Evolutionary conservation across 2,888 invertebrate genomes (phyloP), one percentile per base, ranked within the genome.

Genomic region (Euplexia lucipara): DNA sequence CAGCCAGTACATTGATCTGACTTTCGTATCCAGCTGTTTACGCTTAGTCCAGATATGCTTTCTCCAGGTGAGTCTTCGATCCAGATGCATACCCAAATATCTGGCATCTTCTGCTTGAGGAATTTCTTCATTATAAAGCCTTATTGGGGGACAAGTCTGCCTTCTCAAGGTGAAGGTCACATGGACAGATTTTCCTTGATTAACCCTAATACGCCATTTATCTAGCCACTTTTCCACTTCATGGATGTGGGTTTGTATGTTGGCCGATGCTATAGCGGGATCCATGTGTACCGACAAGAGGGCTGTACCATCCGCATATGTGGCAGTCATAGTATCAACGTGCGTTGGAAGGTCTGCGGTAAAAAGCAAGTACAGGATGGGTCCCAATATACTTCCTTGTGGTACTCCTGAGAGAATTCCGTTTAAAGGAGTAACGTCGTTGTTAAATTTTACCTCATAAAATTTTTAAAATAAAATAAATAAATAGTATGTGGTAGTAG

Each of bases 381-480:
- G 42, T 20, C 34, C 32, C 4, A 34, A 16, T n/a, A 22, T 44
- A 10, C 44, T 34, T n/a, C 22, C 44, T 22, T 34, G 44, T 18
- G 35, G 35, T 8, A 56, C 26, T 22, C 45, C 32, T 34, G 56
- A 56, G 2, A 16, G 9, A 0, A 35, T 45, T 34, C 34, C 5
- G 0, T 42, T 10, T n/a, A 32, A 7, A 7, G 6, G 9, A 54
- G 42, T 3, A 6, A 16, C n/a, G 8, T 32, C n/a, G 12, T 18
- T 6, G 3, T 42, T 54, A 16, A n/a, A n/a, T 54, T 20, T 42
- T 8, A 42, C 32, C n/a, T 54, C 20, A 30, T n/a, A n/a, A n/a
- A n/a, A n/a, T n/a, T n/a, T n/a, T n/a, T n/a, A n/a, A n/a, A n/a
- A n/a, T n/a, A n/a, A n/a, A n/a, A n/a, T n/a, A n/a, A n/a, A n/a